phyloP scores from a whole-genome alignment of 2,888 invertebrate species.

The Venusia cambrica region DNA sequence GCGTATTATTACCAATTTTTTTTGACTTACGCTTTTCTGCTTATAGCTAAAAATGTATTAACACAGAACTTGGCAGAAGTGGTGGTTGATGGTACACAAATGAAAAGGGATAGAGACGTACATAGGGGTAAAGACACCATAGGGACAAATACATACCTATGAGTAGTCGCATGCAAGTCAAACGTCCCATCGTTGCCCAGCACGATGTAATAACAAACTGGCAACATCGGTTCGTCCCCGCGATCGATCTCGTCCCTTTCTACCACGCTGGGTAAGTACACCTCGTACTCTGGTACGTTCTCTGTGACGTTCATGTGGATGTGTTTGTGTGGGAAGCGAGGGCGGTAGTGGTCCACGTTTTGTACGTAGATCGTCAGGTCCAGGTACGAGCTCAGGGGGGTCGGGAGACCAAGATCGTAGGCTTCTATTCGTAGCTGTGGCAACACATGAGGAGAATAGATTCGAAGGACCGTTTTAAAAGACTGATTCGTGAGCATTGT shows the following conservation, averaged over 20 bases:
- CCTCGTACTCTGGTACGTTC: constrained; percentile 80
- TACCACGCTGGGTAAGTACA: constrained; percentile 88
- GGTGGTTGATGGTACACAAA: too few species aligned
- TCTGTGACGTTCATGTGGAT: constrained; percentile 88
- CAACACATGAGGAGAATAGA: constrained; percentile 3
- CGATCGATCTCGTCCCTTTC: constrained; percentile 93
- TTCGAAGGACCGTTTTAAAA: not conserved
- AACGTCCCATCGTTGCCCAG: constrained; percentile 90
- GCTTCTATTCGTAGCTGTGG: constrained; percentile 92
- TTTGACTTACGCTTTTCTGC: too few species aligned
- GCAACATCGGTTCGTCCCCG: constrained; percentile 88
- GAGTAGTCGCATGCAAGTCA: constrained; percentile 85
- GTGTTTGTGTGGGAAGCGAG: constrained; percentile 89
- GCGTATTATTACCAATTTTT: too few species aligned
- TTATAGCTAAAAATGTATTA: too few species aligned
- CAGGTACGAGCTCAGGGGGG: constrained; percentile 91
- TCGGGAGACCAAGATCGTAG: constrained; percentile 93
- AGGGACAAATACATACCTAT: constrained; percentile 75
- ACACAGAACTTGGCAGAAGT: too few species aligned
- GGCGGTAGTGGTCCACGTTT: constrained; percentile 94
- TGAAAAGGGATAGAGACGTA: too few species aligned
- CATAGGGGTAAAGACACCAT: not conserved
- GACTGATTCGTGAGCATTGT: too few species aligned
- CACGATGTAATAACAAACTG: constrained; percentile 96
- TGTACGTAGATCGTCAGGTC: constrained; percentile 93